Percentiles rank a stretch among this genome's conserved stretches.
Evolutionary conservation across 2,113 vertebrate species (phyloP).

Genomic region (Archocentrus centrarchus): DNA sequence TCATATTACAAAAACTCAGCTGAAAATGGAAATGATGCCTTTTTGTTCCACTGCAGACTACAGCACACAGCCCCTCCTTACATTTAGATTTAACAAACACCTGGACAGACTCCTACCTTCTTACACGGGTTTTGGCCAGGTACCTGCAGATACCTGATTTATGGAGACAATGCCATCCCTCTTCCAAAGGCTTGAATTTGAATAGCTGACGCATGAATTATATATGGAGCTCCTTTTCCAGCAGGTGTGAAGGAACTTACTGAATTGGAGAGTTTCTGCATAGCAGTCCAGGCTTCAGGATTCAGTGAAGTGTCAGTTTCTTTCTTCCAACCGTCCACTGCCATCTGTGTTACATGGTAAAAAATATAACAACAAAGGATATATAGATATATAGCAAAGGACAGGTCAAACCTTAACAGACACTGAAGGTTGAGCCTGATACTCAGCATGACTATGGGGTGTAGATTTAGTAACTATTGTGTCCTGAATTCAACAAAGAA

Average conservation of each 20-base stretch:
- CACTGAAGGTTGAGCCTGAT: background rate
- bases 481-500: background rate
- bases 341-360: conserved; percentile 63
- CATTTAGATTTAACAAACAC: background rate
- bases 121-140: background rate
- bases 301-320: conserved; percentile 74
- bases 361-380: background rate
- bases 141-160: conserved; percentile 5
- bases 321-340: conserved; percentile 67
- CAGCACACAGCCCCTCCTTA: background rate
- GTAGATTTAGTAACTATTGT: background rate
- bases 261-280: conserved; percentile 78
- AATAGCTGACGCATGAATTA: conserved; percentile 61
- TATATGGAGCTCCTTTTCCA: conserved; percentile 53
- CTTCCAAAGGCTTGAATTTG: conserved; percentile 19
- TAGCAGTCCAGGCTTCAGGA: conserved; percentile 75
- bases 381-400: background rate
- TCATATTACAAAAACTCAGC: conserved; percentile 17
- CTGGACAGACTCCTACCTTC: background rate
- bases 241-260: conserved; percentile 67
- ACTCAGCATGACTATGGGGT: background rate
- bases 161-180: conserved; percentile 2
- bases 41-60: background rate
- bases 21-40: background rate
- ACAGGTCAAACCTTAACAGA: background rate